Base-by-base conservation (phyloP, 2,797 vertebrate genomes). In the Lepus oiostolus region DNA sequence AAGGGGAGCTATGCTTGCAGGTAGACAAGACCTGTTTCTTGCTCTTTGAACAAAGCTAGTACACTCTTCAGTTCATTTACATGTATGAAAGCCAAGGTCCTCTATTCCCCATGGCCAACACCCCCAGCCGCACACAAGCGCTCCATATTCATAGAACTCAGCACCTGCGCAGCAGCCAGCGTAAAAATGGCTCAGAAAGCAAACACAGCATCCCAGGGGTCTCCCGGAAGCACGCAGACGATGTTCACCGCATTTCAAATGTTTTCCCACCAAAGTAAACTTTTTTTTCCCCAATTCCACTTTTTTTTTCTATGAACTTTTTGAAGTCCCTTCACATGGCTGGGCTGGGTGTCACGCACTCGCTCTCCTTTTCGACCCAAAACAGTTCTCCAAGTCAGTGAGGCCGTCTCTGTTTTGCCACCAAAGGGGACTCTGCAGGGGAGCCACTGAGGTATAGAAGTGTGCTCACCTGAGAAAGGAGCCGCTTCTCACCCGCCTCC, bases 381-480 rank as follows among this genome's bases (percentile, higher is more conserved):
- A 94, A 97, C 86, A 98, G 95, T 89, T 92, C 95, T 76, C 52
- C 35, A n/a, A 76, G 83, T 92, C 82, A 85, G 72, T 63, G 68
- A 94, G 86, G 54, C 21, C 17, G 93, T 96, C 97, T 97, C 88
- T 80, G 92, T 90, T 91, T 84, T 76, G 6, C 87, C 76, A 32
- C 50, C 85, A 94, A 96, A 96, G 93, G 95, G 81, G 85, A 93
- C 92, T 81, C 96, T 90, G 74, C 13, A 4, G 92, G 95, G 93
- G 21, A 90, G 71, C 89, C 93, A 90, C 80, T 24, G 63, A 92
- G 88, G 94, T 95, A 76, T 89, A 97, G 94, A 91, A 85, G 85
- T 96, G 96, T 97, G 96, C 97, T 97, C 96, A 97, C 97, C 95
- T 88, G 94, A 72, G 85, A 96, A 97, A 96, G 97, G 96, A 96